A percentile compares a stretch with the other conserved stretches of the same genome.
Evolutionary conservation across 2,797 vertebrate species (phyloP).

Genomic region (Esox lucius): DNA sequence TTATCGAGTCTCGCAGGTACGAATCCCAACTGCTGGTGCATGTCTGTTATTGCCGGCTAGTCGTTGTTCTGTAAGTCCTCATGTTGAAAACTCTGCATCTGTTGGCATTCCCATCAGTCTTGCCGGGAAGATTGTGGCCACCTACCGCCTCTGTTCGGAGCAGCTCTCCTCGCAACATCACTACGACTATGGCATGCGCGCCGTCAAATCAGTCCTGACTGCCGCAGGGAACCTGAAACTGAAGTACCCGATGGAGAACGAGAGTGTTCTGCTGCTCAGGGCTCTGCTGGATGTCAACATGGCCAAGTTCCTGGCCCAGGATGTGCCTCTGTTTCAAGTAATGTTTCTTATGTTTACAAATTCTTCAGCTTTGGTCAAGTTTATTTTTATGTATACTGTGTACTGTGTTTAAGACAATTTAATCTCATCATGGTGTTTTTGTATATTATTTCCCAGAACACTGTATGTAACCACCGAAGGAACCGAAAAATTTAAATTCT

Average conservation of each 20-base stretch:
- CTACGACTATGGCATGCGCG: constrained; percentile 94
- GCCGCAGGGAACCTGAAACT: constrained; percentile 92
- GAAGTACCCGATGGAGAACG: constrained; percentile 84
- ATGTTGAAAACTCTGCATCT: neutral
- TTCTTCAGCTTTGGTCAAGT: neutral
- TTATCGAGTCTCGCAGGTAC: constrained; percentile 91
- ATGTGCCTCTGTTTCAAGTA: constrained; percentile 93
- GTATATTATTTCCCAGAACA: neutral
- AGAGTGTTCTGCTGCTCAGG: constrained; percentile 84
- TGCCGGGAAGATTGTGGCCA: constrained; percentile 94
- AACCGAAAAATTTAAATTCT: too few relatives aligned
- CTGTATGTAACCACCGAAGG: neutral
- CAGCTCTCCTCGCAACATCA: constrained; percentile 93
- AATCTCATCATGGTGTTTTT: neutral
- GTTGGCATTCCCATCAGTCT: constrained; percentile 71
- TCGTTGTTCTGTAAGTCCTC: neutral
- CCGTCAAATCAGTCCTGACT: constrained; percentile 93
- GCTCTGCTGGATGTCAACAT: constrained; percentile 93
- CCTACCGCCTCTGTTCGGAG: constrained; percentile 91
- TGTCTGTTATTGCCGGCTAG: neutral
- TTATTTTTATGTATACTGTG: neutral
- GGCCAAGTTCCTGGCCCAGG: constrained; percentile 92
- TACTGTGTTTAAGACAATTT: too few relatives aligned
- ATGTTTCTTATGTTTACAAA: neutral
- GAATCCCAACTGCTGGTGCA: neutral